Percentiles rank a stretch among this genome's conserved stretches.
Conservation (phyloP, 2,113 vertebrate species). For the Catharus fuscescens region DNA sequence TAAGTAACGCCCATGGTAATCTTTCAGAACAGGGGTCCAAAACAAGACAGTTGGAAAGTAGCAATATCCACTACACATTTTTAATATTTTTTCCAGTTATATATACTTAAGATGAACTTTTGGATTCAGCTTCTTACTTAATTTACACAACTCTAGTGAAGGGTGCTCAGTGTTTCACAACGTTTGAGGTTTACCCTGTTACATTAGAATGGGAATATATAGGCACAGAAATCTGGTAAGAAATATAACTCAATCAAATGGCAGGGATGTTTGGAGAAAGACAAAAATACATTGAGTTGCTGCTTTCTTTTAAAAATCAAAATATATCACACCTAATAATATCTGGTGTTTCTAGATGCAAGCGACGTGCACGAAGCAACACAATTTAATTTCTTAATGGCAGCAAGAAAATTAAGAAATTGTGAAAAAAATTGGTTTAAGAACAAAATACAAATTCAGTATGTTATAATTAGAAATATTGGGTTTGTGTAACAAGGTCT, state of each 20-base stretch:
- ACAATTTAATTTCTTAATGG: background rate
- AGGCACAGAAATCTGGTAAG: background rate
- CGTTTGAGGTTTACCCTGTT: background rate
- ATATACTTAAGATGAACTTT: background rate
- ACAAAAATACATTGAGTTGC: background rate
- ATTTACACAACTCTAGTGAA: background rate
- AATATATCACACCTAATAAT: background rate
- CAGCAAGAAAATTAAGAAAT: background rate
- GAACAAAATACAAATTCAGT: background rate
- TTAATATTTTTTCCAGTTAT: background rate
- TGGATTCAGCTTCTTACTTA: background rate
- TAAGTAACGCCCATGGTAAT: background rate
- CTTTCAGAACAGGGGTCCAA: background rate
- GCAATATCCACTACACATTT: background rate
- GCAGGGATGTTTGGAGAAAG: background rate
- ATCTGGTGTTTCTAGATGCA: background rate
- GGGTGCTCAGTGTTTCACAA: background rate
- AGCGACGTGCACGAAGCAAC: background rate
- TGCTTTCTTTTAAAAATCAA: background rate
- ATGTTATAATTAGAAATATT: background rate
- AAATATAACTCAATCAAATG: background rate
- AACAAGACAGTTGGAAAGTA: background rate
- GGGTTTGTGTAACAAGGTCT: rapidly evolving
- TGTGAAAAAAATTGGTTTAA: background rate
- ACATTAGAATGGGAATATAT: rapidly evolving